phyloP scores from a whole-genome alignment of 37 sponge, comb jelly and placozoan species.

The Bolinopsis microptera region DNA sequence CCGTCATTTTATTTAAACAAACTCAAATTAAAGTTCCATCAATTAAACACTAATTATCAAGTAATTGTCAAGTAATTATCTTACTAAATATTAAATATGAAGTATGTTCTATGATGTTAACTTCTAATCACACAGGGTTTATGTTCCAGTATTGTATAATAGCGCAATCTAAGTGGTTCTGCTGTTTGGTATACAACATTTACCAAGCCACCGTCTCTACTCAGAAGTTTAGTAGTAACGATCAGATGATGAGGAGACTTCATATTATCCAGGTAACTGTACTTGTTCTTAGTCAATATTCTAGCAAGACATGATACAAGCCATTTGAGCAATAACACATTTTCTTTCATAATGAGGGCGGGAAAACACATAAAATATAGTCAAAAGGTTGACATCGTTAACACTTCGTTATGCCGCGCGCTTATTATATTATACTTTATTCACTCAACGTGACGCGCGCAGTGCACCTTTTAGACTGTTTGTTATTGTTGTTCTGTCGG shows the following conservation, averaged over 20 bases:
- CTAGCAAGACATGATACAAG: not conserved
- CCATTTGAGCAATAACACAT: not conserved
- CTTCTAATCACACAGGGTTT: not conserved
- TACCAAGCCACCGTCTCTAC: constrained; percentile 2
- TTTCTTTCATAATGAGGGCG: not conserved
- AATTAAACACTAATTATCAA: too few relatives aligned
- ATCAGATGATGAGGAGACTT: not conserved
- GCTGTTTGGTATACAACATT: constrained; percentile 12
- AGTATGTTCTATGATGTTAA: too few relatives aligned
- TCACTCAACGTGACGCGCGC: not conserved
- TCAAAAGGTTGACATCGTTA: not conserved
- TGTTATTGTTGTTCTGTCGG: not conserved
- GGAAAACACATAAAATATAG: too few relatives aligned
- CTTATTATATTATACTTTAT: too few relatives aligned
- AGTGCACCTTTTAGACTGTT: not conserved
- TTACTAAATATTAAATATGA: too few relatives aligned
- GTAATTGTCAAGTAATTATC: too few relatives aligned
- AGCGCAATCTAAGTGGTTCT: constrained; percentile 30
- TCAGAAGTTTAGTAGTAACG: not conserved
- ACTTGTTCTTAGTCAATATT: not conserved
- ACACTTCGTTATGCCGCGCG: not conserved
- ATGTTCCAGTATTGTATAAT: constrained; percentile 8
- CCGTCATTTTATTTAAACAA: too few relatives aligned
- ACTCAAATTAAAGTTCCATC: too few relatives aligned
- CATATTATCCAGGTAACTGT: not conserved